Evolutionary conservation across 2,888 invertebrate species (phyloP), one percentile per base, ranked within the genome.

Genomic region (Perizoma flavofasciatum): DNA sequence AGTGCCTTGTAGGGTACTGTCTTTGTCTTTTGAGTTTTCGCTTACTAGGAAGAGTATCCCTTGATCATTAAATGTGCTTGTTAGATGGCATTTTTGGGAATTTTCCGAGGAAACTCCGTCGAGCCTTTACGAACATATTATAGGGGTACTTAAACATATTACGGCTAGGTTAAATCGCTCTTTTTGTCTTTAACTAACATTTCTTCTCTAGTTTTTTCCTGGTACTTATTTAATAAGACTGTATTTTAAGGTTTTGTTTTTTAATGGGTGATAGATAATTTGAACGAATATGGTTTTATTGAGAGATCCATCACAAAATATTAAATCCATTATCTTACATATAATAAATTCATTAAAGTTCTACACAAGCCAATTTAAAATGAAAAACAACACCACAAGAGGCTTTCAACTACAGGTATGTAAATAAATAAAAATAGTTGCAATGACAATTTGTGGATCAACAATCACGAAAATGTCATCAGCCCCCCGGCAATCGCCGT

Each of bases 1-100:
- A n/a, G 9, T 35, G 5, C 82, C 81, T 86, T 86, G 82, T 82
- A 77, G n/a, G n/a, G n/a, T 78, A 63, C 73, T 71, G 72, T 77
- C 83, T 83, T 85, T 83, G 83, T 86, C 82, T 86, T 87, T 85
- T 85, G 85, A 85, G 79, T 83, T 85, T 82, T 82, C 75, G 77
- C 72, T 77, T 71, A 72, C 77, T 74, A 61, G 63, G 55, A 69
- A 78, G 76, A 77, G 77, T 79, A 81, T 78, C 80, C 81, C 79
- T 81, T 79, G 79, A 85, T 86, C 86, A 85, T 88, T 87, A 88
- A 81, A 79, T 80, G 73, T 76, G 78, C 86, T 86, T 86, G 85
- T 88, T 87, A 86, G 77, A 69, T 73, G 70, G 69, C 74, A 65
- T 77, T 81, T 78, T 76, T 72, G 68, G 55, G 67, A 72, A 73